Percentiles rank a stretch among this genome's conserved stretches.
Conservation (phyloP, 2,888 invertebrate species). For the Temnothorax rugatulus region DNA sequence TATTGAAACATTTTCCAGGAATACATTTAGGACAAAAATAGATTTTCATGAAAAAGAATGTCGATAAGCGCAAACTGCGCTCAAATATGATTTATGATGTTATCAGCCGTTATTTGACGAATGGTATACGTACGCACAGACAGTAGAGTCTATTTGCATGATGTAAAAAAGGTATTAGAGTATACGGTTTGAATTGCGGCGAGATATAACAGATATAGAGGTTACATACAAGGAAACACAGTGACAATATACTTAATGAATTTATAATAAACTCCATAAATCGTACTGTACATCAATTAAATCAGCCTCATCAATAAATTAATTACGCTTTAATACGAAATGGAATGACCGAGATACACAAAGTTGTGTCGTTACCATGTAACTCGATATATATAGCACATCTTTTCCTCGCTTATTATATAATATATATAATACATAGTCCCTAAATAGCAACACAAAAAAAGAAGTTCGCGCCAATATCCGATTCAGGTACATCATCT, state of each 20-base stretch:
- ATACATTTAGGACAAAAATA: constrained; percentile 2
- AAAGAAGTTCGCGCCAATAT: constrained; percentile 68
- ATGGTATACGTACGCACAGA: not conserved
- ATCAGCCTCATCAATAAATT: constrained; percentile 48
- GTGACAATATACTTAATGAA: constrained; percentile 41
- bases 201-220: not conserved
- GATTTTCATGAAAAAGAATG: not conserved
- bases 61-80: constrained; percentile 13
- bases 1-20: not conserved
- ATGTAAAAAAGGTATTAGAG: constrained; percentile 2
- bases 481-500: constrained; percentile 77
- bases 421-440: constrained; percentile 43
- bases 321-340: constrained; percentile 48
- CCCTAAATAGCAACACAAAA: constrained; percentile 65
- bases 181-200: no score
- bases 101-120: constrained; percentile 39
- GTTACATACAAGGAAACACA: constrained; percentile 7
- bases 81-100: constrained; percentile 20
- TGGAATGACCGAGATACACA: constrained; percentile 50
- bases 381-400: constrained; percentile 49
- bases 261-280: constrained; percentile 48
- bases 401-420: constrained; percentile 46
- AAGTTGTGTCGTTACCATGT: constrained; percentile 24
- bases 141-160: not conserved
- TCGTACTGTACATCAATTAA: constrained; percentile 53